Conservation (phyloP, 2,113 vertebrate species). For the Apeltes quadracus region DNA sequence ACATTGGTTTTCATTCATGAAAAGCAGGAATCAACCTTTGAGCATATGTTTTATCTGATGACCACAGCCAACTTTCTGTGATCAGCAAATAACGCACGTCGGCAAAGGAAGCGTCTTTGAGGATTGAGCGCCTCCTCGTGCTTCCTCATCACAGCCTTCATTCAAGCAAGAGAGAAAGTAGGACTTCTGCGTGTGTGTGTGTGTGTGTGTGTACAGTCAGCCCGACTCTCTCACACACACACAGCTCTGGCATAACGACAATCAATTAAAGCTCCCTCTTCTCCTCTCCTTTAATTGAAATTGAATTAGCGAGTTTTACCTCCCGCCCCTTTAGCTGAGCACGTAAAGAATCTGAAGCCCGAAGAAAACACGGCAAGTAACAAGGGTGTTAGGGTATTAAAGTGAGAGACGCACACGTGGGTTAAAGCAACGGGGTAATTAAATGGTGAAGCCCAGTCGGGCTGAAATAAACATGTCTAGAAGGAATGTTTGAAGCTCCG, state of each 20-base stretch:
- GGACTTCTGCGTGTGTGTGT: conserved; percentile 42
- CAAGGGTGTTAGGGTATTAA: conserved; percentile 48
- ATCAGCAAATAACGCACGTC: background rate
- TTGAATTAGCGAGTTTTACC: conserved; percentile 60
- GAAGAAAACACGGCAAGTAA: no score
- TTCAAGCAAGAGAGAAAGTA: conserved; percentile 64
- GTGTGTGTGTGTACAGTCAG: background rate
- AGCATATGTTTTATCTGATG: conserved; percentile 13
- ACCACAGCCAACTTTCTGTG: background rate
- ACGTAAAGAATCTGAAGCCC: conserved; percentile 51
- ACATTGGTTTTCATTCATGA: conserved; percentile 36
- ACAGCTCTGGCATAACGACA: conserved; percentile 49
- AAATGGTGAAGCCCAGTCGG: conserved; percentile 55
- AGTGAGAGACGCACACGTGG: background rate
- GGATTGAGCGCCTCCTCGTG: background rate
- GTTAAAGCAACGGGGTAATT: conserved; percentile 47
- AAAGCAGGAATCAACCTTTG: conserved; percentile 34
- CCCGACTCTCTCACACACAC: conserved; percentile 7
- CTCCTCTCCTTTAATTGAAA: conserved; percentile 69
- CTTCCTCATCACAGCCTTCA: conserved; percentile 1
- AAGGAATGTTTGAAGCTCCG: conserved; percentile 50
- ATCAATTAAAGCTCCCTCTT: conserved; percentile 72
- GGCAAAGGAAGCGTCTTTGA: conserved; percentile 2
- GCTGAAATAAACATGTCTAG: conserved; percentile 69
- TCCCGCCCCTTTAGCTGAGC: conserved; percentile 50